These are phyloP conservation scores for Aurelia aurita DNA, from an alignment of 30 jellyfish, hydroid and myxozoan species.

Conservation along the genomic window DNA sequence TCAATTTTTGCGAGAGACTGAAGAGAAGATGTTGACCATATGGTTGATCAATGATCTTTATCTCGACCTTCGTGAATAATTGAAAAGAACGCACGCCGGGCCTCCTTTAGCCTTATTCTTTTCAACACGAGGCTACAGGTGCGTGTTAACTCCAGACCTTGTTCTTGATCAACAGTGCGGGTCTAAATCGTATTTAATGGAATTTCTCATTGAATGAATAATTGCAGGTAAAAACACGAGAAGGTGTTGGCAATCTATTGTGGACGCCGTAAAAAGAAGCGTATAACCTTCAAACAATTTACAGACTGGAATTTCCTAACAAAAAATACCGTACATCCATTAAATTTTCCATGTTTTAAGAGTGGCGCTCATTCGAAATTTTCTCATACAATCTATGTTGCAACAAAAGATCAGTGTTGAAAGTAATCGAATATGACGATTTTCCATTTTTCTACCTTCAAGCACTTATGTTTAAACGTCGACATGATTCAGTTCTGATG, in stretches of 20 bases:
- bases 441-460: too few species aligned
- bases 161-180: not conserved
- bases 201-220: not conserved
- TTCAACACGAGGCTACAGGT: conserved; percentile 72
- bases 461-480: too few species aligned
- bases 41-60: conserved; percentile 69
- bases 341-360: too few species aligned
- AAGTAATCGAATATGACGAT: too few species aligned
- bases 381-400: too few species aligned
- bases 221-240: not conserved
- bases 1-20: not conserved
- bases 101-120: conserved; percentile 35
- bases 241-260: not conserved
- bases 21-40: conserved; percentile 25
- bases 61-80: conserved; percentile 41
- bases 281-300: not conserved
- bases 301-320: not conserved
- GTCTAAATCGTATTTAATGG: not conserved
- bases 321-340: too few species aligned
- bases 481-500: too few species aligned
- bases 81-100: conserved; percentile 54
- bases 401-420: too few species aligned
- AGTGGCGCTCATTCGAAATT: too few species aligned
- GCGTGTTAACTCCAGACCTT: not conserved
- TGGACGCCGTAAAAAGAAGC: not conserved